Percentiles rank a stretch among this genome's conserved stretches.
These are phyloP conservation scores for Xestia rhomboidea DNA, from an alignment of 2,888 invertebrate species.

Conservation along the genomic window DNA sequence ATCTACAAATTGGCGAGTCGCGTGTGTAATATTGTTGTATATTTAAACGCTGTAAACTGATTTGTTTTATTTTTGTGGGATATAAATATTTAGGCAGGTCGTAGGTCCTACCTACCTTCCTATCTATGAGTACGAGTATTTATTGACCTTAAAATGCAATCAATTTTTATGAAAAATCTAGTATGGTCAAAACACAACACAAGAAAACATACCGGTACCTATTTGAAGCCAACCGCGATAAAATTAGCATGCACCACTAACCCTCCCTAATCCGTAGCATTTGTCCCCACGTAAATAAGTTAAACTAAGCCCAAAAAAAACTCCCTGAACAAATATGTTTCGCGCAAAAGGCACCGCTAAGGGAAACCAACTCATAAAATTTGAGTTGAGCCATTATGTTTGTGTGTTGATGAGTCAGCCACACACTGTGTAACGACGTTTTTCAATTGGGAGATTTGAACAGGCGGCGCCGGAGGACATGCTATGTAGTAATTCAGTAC, in stretches of 20 bases:
- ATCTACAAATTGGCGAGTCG: slow-evolving; percentile 46
- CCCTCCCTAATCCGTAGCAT: not conserved
- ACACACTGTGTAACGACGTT: slow-evolving; percentile 51
- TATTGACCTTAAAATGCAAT: not conserved
- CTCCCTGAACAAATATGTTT: slow-evolving; percentile 30
- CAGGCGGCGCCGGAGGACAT: slow-evolving; percentile 35
- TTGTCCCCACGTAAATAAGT: slow-evolving; percentile 17
- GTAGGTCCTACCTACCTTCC: too few relatives aligned
- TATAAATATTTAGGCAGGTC: not conserved
- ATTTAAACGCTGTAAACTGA: not conserved
- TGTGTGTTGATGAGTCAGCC: slow-evolving; percentile 71
- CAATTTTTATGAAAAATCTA: not conserved
- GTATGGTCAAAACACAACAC: not conserved
- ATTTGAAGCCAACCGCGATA: not conserved
- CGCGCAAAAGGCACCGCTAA: slow-evolving; percentile 51
- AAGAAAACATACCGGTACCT: not conserved
- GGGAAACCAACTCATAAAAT: slow-evolving; percentile 58
- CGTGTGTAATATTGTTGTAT: slow-evolving; percentile 1
- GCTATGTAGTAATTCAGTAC: slow-evolving; percentile 42
- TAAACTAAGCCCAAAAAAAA: slow-evolving; percentile 31
- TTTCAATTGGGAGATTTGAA: slow-evolving; percentile 61
- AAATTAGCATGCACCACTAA: not conserved
- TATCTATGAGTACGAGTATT: not conserved
- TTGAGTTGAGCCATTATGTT: slow-evolving; percentile 61
- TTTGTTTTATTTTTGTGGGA: not conserved